Base-by-base conservation (phyloP, 2,113 vertebrate genomes). In the Mirounga angustirostris region DNA sequence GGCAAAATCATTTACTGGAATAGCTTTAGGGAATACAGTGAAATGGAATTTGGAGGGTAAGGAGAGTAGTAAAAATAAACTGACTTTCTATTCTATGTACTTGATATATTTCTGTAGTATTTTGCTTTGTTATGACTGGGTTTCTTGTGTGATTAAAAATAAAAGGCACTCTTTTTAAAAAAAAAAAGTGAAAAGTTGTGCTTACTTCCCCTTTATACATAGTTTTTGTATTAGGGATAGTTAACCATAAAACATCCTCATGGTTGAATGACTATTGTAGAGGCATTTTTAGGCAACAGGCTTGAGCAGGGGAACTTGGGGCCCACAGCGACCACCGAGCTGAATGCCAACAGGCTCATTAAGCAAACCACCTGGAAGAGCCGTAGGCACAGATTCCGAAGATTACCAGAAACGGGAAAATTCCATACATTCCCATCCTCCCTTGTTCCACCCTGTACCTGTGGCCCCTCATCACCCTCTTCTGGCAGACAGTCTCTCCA, bases 211-310 rank as follows among this genome's bases (percentile, higher is more conserved):
- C 86, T 94, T 86, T 36, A 76, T 30, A 33, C 11, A 10, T 40
- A 94, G 52, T 61, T 94, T 90, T 56, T 85, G 22, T 80, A 59
- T 63, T 56, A 54, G 21, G 36, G n/a, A 92, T 59, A 94, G 56
- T 80, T 43, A 76, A 30, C 52, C n/a, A 69, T 33, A 82, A 95
- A 74, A 56, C 52, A 40, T 50, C 43, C 24, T 82, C 59, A 13
- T 11, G 40, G 14, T 43, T 92, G 61, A 94, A 69, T 71, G 65
- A 83, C 59, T 50, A 78, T 15, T 9, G 26, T 78, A 50, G 26
- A 78, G 74, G 43, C 74, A 50, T 7, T 76, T 76, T 76, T 30
- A 28, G 43, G 43, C 43, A 76, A 50, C 43, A 18, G 14, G 74
- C 74, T 78, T 50, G 74, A 78, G 74, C 26, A 50, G 26, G 30